These are phyloP conservation scores for Lordiphosa clarofinis DNA, from an alignment of 1,140 invertebrate species.

Conservation along the genomic window DNA sequence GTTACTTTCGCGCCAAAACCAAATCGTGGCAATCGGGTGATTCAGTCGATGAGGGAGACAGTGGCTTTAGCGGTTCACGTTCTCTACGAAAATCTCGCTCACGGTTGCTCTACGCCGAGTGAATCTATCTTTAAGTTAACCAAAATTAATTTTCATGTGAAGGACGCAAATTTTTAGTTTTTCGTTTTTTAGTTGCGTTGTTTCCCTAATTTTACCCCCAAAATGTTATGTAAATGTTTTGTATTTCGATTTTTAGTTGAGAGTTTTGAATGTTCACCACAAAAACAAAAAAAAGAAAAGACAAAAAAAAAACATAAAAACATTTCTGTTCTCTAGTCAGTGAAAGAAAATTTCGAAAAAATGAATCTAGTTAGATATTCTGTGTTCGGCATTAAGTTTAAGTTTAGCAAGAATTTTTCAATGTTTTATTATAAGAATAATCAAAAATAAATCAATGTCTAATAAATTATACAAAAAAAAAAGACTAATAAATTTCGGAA, in stretches of 20 bases:
- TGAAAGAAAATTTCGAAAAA: constrained; percentile 23
- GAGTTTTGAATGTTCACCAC: constrained; percentile 19
- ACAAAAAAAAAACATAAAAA: constrained; percentile 1
- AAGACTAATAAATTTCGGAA: neutral
- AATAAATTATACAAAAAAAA: constrained; percentile 14
- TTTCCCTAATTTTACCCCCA: constrained; percentile 3
- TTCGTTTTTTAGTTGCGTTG: constrained; percentile 44
- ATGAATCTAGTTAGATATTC: constrained; percentile 9
- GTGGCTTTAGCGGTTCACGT: constrained; percentile 30
- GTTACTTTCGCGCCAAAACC: constrained; percentile 83
- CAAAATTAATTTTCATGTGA: constrained; percentile 16
- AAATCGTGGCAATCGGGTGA: constrained; percentile 83
- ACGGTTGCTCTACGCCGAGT: constrained; percentile 51
- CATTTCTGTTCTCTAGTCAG: constrained; percentile 44
- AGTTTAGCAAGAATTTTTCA: constrained; percentile 8
- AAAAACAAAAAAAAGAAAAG: constrained; percentile 1
- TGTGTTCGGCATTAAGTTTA: constrained; percentile 28
- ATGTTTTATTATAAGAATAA: constrained; percentile 20
- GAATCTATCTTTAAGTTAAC: constrained; percentile 1
- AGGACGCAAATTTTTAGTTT: constrained; percentile 42
- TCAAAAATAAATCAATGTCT: neutral
- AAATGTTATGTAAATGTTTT: constrained; percentile 22
- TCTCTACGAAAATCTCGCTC: constrained; percentile 50
- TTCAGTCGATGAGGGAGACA: constrained; percentile 29
- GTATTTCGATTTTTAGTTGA: constrained; percentile 27